These are phyloP conservation scores for Equus przewalskii DNA, from an alignment of 2,113 vertebrate genomes.

Conservation along the genomic window DNA sequence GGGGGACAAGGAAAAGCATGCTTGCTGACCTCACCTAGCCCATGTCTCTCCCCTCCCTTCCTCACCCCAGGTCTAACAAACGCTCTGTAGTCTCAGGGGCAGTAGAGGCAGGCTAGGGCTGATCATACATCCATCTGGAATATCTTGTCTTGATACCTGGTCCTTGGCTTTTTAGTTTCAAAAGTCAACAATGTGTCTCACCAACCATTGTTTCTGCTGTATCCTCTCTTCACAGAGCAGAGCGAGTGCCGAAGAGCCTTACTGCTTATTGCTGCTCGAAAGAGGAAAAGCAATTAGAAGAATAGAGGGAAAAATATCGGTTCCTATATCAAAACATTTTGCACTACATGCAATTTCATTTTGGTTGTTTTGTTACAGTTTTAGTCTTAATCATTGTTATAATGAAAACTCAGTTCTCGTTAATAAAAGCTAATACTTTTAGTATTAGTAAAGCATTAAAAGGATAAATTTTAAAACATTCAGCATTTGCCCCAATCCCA, in stretches of 20 bases:
- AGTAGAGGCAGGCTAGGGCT: neutral
- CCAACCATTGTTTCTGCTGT: neutral
- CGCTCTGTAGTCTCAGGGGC: neutral
- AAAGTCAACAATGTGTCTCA: neutral
- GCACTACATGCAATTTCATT: neutral
- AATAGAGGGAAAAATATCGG: neutral
- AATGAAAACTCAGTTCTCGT: constrained; percentile 25
- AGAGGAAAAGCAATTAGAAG: neutral
- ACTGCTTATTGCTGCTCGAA: neutral
- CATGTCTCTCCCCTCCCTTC: neutral
- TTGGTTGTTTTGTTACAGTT: constrained; percentile 16
- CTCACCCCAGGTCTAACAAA: neutral
- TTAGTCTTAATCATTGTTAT: neutral
- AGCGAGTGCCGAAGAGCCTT: neutral
- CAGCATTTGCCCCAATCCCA: neutral
- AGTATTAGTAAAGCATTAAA: neutral
- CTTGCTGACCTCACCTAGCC: neutral
- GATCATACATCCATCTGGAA: neutral
- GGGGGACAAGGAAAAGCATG: no score
- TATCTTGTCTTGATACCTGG: neutral
- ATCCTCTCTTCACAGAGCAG: neutral
- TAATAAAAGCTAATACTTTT: constrained; percentile 15
- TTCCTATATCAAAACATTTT: neutral
- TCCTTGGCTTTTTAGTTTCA: neutral
- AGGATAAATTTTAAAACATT: neutral